phyloP scores from a whole-genome alignment of 2,888 invertebrate species.

The Tinea trinotella region DNA sequence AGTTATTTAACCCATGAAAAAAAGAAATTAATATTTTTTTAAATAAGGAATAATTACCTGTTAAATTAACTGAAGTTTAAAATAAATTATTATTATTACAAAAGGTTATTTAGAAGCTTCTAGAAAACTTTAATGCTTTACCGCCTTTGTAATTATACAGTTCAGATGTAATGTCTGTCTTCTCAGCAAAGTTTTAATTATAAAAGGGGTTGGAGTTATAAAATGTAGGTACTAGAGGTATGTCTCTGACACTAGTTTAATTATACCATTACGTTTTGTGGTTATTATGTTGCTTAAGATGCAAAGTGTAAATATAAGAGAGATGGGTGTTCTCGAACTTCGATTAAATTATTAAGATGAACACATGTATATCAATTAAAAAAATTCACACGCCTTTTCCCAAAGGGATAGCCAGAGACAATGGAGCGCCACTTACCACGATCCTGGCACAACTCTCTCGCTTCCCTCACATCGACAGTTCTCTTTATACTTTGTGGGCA shows the following conservation, averaged over 20 bases:
- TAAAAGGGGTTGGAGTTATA: constrained; percentile 6
- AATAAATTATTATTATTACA: constrained; percentile 9
- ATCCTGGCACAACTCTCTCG: too few relatives aligned
- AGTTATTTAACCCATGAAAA: too few relatives aligned
- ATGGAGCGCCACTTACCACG: too few relatives aligned
- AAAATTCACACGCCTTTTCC: too few relatives aligned
- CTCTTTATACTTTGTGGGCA: too few relatives aligned
- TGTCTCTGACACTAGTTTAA: constrained; percentile 9
- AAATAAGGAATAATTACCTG: neutral
- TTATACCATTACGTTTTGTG: neutral
- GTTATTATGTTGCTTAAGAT: too few relatives aligned
- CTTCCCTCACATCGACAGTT: too few relatives aligned
- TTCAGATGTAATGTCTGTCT: constrained; percentile 9
- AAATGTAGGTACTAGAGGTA: constrained; percentile 1
- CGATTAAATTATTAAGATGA: too few relatives aligned
- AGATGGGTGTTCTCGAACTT: too few relatives aligned
- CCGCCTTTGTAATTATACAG: constrained; percentile 14
- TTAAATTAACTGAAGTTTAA: neutral
- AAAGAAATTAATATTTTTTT: neutral
- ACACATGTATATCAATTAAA: too few relatives aligned
- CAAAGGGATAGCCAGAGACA: too few relatives aligned
- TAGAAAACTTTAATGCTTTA: constrained; percentile 2
- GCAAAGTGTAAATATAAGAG: too few relatives aligned
- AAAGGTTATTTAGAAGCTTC: constrained; percentile 13
- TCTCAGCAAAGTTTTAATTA: constrained; percentile 15